These are phyloP conservation scores for Phortica magna DNA, from an alignment of 2,888 invertebrate species.

Conservation along the genomic window DNA sequence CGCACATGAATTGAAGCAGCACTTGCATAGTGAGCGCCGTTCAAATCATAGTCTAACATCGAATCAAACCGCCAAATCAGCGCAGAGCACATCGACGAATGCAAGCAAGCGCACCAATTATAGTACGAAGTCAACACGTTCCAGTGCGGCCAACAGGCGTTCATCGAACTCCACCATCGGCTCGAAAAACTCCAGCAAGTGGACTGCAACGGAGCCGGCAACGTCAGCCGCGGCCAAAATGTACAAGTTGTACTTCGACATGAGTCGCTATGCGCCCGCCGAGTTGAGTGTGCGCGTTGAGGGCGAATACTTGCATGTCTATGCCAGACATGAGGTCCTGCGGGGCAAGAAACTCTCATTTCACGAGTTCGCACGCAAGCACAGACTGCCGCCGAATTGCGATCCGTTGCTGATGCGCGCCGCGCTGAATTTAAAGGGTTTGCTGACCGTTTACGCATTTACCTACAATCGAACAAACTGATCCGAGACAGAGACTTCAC, in stretches of 20 bases:
- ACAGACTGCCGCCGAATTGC: background rate
- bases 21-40: too few relatives aligned
- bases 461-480: background rate
- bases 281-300: background rate
- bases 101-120: too few relatives aligned
- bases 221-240: background rate
- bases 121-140: too few relatives aligned
- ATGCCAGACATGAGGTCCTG: background rate
- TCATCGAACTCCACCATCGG: background rate
- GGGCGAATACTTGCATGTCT: background rate
- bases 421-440: background rate
- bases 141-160: too few relatives aligned
- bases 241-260: background rate
- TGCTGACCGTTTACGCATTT: constrained; percentile 16
- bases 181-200: background rate
- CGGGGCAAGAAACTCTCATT: background rate
- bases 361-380: background rate
- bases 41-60: too few relatives aligned
- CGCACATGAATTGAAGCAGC: too few relatives aligned
- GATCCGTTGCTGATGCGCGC: constrained; percentile 7
- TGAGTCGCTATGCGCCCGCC: background rate
- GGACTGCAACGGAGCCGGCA: background rate
- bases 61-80: too few relatives aligned
- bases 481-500: too few relatives aligned
- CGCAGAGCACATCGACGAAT: too few relatives aligned